These are phyloP conservation scores for Aphrophora alni DNA, from an alignment of 2,888 invertebrate genomes.

Conservation along the genomic window DNA sequence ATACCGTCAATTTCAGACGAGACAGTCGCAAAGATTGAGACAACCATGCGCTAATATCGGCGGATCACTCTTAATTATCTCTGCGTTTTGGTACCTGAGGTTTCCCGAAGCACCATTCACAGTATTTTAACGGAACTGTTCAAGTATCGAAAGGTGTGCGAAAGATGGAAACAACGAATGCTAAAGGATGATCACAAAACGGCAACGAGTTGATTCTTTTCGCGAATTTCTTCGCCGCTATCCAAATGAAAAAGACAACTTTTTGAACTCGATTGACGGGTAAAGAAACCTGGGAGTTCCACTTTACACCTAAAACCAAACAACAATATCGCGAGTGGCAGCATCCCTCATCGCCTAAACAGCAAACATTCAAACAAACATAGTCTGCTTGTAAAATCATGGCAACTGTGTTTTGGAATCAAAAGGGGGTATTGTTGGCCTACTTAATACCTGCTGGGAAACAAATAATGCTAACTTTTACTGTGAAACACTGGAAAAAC, in stretches of 20 bases:
- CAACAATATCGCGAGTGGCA: constrained; percentile 35
- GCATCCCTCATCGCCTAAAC: too few species aligned
- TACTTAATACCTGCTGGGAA: constrained; percentile 28
- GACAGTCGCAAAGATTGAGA: too few species aligned
- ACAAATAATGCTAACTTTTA: constrained; percentile 40
- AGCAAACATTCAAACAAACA: constrained; percentile 23
- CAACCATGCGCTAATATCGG: too few species aligned
- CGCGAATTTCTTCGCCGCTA: constrained; percentile 12
- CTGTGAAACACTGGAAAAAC: constrained; percentile 39
- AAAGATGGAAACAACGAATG: background rate
- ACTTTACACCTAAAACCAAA: constrained; percentile 39
- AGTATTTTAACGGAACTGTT: background rate
- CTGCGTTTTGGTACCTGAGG: background rate
- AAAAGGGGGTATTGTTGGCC: constrained; percentile 43
- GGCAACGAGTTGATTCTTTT: background rate
- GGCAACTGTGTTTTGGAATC: constrained; percentile 49
- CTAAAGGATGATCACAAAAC: background rate
- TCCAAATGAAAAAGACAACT: background rate
- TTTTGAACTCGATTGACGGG: constrained; percentile 29
- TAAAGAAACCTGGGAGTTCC: constrained; percentile 39
- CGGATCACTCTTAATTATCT: too few species aligned
- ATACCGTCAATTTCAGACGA: background rate
- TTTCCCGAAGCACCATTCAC: background rate
- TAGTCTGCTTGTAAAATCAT: constrained; percentile 44
- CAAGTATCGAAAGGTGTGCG: background rate